Percentiles rank a stretch among this genome's conserved stretches.
Evolutionary conservation across 2,888 invertebrate genomes (phyloP).

Genomic region (Onthophagus sagittarius): DNA sequence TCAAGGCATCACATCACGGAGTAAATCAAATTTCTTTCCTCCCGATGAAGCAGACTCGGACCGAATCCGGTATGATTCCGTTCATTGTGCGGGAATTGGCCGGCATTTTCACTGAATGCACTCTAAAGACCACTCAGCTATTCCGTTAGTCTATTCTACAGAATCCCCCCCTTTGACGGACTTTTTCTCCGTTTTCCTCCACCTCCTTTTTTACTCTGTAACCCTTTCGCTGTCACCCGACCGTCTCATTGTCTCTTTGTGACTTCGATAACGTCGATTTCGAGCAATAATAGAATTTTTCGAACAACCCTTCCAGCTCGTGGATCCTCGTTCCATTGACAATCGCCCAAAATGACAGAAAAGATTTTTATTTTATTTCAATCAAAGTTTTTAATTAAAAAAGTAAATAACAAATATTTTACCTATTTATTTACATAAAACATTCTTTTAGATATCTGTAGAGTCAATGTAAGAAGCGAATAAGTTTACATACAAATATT

Average conservation of each 20-base stretch:
- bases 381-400: not conserved
- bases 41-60: constrained; percentile 25
- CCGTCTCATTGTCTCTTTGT: constrained; percentile 39
- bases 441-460: not conserved
- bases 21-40: constrained; percentile 24
- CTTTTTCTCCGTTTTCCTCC: constrained; percentile 40
- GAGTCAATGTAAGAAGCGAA: not conserved
- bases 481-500: not conserved
- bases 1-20: constrained; percentile 1
- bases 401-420: not conserved
- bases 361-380: too few relatives aligned
- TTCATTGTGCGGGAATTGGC: constrained; percentile 43
- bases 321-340: not conserved
- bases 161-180: constrained; percentile 31
- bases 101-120: constrained; percentile 40
- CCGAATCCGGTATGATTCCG: constrained; percentile 38
- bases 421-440: not conserved
- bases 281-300: constrained; percentile 39
- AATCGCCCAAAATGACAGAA: not conserved
- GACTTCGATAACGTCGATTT: constrained; percentile 23
- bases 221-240: constrained; percentile 43
- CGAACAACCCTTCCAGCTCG: not conserved
- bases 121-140: constrained; percentile 45
- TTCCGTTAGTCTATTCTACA: constrained; percentile 43
- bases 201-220: constrained; percentile 44